phyloP scores from a whole-genome alignment of 2,888 invertebrate species.

The Mythimna pallens region DNA sequence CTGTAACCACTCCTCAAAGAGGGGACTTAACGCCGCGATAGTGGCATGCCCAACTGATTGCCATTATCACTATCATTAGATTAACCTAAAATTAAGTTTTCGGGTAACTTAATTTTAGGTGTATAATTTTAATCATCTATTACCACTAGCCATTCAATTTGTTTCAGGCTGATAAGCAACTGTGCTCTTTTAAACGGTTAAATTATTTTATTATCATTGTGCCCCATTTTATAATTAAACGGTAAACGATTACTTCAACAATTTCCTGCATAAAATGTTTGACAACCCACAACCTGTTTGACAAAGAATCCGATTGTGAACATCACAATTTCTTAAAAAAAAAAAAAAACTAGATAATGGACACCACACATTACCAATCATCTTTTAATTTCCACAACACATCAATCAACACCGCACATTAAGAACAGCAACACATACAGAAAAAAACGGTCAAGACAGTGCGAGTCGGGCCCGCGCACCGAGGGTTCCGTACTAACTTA shows the following conservation, averaged over 20 bases:
- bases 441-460: background rate
- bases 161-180: too few species aligned
- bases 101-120: too few species aligned
- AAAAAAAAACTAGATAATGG: constrained; percentile 22
- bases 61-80: too few species aligned
- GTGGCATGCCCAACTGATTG: too few species aligned
- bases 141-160: too few species aligned
- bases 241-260: background rate
- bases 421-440: constrained; percentile 21
- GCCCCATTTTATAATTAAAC: too few species aligned
- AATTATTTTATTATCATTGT: too few species aligned
- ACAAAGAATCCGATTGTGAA: constrained; percentile 20
- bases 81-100: too few species aligned
- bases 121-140: too few species aligned
- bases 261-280: constrained; percentile 10
- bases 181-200: too few species aligned
- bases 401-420: constrained; percentile 49
- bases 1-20: too few species aligned
- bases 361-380: constrained; percentile 23
- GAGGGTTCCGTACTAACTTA: background rate
- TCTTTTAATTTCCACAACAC: constrained; percentile 43
- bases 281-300: constrained; percentile 22
- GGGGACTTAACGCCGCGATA: too few species aligned
- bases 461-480: background rate
- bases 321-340: constrained; percentile 25